Percentiles rank a stretch among this genome's conserved stretches.
Conservation (phyloP, 2,797 vertebrate species). For the Pangasius macronema region DNA sequence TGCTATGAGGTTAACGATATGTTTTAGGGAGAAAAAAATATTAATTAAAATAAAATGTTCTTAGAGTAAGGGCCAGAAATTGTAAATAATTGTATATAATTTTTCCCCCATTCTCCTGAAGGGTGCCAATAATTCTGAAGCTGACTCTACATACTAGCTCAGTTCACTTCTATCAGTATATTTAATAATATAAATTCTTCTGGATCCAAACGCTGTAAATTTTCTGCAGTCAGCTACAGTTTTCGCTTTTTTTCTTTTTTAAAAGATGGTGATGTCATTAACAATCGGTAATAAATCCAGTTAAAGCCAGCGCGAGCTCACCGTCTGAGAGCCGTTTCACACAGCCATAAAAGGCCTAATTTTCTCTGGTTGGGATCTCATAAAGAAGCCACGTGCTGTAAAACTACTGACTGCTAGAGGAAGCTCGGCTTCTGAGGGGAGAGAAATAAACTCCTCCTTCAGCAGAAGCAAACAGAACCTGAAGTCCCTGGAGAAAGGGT, state of each 20-base stretch:
- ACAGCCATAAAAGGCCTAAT: conserved; percentile 27
- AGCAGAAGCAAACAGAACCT: not conserved
- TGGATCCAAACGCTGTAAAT: not conserved
- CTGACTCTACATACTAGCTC: not conserved
- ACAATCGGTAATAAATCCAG: not conserved
- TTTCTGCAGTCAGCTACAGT: not conserved
- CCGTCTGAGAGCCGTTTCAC: conserved; percentile 34
- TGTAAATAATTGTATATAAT: too few species aligned
- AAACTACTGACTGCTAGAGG: not conserved
- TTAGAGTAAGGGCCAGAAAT: not conserved
- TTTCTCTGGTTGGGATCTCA: conserved; percentile 13
- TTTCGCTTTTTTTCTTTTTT: not conserved
- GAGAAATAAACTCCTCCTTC: not conserved
- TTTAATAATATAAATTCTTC: not conserved
- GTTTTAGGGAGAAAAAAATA: not conserved
- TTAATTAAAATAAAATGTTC: not conserved
- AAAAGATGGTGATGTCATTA: not conserved
- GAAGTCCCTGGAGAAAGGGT: not conserved
- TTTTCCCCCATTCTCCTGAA: not conserved
- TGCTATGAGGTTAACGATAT: too few species aligned
- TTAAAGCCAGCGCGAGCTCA: not conserved
- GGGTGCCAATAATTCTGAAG: not conserved
- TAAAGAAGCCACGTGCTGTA: conserved; percentile 15
- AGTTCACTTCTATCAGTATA: not conserved
- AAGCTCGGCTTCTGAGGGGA: not conserved